phyloP scores from a whole-genome alignment of 2,888 invertebrate genomes.

The Synergus itoensis region DNA sequence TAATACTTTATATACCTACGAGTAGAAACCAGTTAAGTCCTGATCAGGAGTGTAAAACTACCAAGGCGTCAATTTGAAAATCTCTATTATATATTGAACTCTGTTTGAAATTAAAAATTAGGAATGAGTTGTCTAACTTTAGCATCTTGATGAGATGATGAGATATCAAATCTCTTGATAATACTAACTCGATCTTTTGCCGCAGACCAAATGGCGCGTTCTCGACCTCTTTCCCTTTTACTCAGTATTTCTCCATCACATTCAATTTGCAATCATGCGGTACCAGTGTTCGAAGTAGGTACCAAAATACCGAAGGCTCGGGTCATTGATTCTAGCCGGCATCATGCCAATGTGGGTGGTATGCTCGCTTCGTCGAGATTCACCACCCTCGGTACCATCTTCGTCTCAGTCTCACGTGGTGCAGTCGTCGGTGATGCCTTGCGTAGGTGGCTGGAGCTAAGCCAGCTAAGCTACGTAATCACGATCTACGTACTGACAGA shows the following conservation, averaged over 20 bases:
- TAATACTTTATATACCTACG: background rate
- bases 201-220: conserved; percentile 14
- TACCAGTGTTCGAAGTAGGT: conserved; percentile 27
- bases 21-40: background rate
- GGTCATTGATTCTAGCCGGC: conserved; percentile 74
- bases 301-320: conserved; percentile 67
- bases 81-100: background rate
- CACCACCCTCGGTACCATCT: conserved; percentile 37
- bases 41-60: background rate
- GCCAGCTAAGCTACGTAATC: conserved; percentile 61
- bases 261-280: conserved; percentile 18
- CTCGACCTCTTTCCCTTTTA: conserved; percentile 8
- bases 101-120: conserved; percentile 13
- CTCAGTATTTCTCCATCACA: conserved; percentile 10
- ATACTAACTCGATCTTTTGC: too few relatives aligned
- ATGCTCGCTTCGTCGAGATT: conserved; percentile 45
- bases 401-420: conserved; percentile 49
- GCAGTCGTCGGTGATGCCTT: conserved; percentile 61
- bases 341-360: conserved; percentile 67
- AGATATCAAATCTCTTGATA: too few relatives aligned
- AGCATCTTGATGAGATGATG: too few relatives aligned
- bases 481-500: background rate
- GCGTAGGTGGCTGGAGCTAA: conserved; percentile 72
- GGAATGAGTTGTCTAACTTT: too few relatives aligned
- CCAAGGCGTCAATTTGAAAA: background rate